Conservation (phyloP, 2,113 vertebrate genomes). For the Pyxicephalus adspersus region DNA sequence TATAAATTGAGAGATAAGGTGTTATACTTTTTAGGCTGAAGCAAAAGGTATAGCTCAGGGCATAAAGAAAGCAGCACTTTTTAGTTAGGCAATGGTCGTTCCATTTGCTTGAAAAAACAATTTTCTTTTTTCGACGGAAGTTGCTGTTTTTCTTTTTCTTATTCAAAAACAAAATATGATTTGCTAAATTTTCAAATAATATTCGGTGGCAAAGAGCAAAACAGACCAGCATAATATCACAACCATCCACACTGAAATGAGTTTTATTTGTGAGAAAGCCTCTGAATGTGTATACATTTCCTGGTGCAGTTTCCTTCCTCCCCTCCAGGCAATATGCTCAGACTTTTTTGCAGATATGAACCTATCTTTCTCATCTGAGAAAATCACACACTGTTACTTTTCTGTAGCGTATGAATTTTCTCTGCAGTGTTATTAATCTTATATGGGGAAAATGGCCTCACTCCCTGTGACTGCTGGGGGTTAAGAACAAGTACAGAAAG, state of each 20-base stretch:
- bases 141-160: neutral
- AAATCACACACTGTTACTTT: constrained; percentile 42
- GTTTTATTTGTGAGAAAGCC: constrained; percentile 28
- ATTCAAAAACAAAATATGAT: neutral
- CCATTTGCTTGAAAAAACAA: neutral
- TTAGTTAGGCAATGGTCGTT: too few species aligned
- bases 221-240: too few species aligned
- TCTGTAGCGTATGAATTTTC: constrained; percentile 32
- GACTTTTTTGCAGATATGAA: constrained; percentile 44
- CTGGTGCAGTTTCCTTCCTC: neutral
- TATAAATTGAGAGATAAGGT: too few species aligned
- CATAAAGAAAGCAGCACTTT: too few species aligned
- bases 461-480: constrained; percentile 38
- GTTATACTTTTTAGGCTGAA: too few species aligned
- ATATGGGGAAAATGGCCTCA: constrained; percentile 19
- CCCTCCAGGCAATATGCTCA: constrained; percentile 37
- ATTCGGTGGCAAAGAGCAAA: neutral
- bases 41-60: too few species aligned
- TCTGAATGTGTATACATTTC: constrained; percentile 10
- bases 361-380: constrained; percentile 39
- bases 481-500: constrained; percentile 43
- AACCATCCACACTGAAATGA: neutral
- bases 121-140: neutral
- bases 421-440: constrained; percentile 41
- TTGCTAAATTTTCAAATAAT: neutral